Percentiles rank a stretch among this genome's conserved stretches.
These are phyloP conservation scores for Leptodactylus fallax DNA, from an alignment of 2,797 vertebrate species.

Conservation along the genomic window DNA sequence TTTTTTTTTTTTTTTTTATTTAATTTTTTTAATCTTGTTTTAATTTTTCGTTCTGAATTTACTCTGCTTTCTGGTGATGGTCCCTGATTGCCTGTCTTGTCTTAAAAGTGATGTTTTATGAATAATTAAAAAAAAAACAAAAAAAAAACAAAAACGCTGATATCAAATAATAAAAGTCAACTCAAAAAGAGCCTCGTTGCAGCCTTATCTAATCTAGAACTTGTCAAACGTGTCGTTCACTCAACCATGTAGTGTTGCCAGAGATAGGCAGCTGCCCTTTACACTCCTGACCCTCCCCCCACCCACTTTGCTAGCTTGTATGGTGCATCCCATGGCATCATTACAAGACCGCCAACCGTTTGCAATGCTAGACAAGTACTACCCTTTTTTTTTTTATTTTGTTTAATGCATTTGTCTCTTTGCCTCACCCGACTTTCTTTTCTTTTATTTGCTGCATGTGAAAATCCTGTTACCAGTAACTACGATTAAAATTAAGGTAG, in stretches of 20 bases:
- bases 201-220: constrained; percentile 95
- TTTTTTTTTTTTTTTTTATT: constrained; percentile 60
- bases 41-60: constrained; percentile 68
- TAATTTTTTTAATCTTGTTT: constrained; percentile 66
- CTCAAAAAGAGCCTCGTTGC: constrained; percentile 94
- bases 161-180: constrained; percentile 65
- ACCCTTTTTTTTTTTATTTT: constrained; percentile 65
- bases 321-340: constrained; percentile 69
- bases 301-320: constrained; percentile 69
- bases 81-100: constrained; percentile 99
- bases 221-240: constrained; percentile 73
- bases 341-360: constrained; percentile 70
- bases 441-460: constrained; percentile 74
- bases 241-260: constrained; percentile 73
- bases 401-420: constrained; percentile 75
- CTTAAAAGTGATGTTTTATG: constrained; percentile 81
- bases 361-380: constrained; percentile 69
- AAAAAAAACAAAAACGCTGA: constrained; percentile 69
- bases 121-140: constrained; percentile 73
- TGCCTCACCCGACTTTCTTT: constrained; percentile 66
- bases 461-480: constrained; percentile 47
- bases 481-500: neutral
- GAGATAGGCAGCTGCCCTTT: constrained; percentile 71
- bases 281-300: constrained; percentile 52
- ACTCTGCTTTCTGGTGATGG: constrained; percentile 91